These are phyloP conservation scores for Acanthosoma haemorrhoidale DNA, from an alignment of 2,888 invertebrate species.

Conservation along the genomic window DNA sequence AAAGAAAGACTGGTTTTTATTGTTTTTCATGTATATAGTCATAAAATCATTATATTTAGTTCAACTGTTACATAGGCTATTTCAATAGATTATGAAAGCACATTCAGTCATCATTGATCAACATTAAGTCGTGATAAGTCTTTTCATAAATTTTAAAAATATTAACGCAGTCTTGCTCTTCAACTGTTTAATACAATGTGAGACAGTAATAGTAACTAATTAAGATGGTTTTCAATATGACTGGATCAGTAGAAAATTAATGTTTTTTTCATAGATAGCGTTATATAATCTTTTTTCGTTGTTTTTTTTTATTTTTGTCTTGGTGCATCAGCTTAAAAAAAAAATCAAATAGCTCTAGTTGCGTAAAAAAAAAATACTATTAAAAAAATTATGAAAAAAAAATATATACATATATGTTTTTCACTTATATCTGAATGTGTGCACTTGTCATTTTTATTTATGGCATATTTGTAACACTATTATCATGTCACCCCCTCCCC, in stretches of 20 bases:
- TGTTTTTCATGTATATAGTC: conserved; percentile 3
- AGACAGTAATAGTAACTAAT: too few relatives aligned
- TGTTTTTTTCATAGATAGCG: conserved; percentile 9
- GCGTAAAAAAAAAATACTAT: not conserved
- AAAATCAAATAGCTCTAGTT: conserved; percentile 25
- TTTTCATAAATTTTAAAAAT: not conserved
- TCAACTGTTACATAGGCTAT: too few relatives aligned
- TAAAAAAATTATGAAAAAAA: not conserved
- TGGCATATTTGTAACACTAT: conserved; percentile 30
- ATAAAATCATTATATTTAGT: too few relatives aligned
- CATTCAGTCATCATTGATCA: conserved; percentile 23
- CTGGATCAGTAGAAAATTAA: conserved; percentile 3
- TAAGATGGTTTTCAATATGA: conserved; percentile 17
- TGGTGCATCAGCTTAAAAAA: conserved; percentile 22
- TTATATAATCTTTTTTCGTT: not conserved
- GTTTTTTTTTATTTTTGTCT: not conserved
- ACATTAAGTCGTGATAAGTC: conserved; percentile 2
- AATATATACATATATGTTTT: conserved; percentile 28
- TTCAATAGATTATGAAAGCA: not conserved
- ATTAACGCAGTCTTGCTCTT: not conserved
- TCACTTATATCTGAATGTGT: conserved; percentile 37
- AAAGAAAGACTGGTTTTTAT: conserved; percentile 34
- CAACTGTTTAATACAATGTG: too few relatives aligned
- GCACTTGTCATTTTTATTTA: conserved; percentile 31
- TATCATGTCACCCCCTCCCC: conserved; percentile 38